Evolutionary conservation across 1,140 invertebrate species (phyloP).

Genomic region (Vanessa atalanta): DNA sequence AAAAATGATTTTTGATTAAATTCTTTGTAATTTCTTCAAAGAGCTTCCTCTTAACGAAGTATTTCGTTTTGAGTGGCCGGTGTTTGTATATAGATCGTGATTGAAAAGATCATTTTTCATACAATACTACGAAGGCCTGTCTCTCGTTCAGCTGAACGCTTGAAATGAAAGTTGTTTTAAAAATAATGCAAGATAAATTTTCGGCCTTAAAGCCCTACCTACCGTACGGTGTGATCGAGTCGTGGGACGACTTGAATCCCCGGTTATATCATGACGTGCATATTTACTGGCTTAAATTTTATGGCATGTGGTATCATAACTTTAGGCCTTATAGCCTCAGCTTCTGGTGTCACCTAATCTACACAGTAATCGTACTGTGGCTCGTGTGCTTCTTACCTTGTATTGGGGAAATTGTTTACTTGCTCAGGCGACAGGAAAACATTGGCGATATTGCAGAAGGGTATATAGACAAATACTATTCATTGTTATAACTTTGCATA

Average conservation of each 20-base stretch:
- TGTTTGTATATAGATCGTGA: conserved; percentile 7
- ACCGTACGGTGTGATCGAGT: conserved; percentile 62
- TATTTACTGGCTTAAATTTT: conserved; percentile 78
- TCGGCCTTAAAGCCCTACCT: conserved; percentile 52
- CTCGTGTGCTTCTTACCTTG: conserved; percentile 74
- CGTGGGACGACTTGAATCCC: conserved; percentile 70
- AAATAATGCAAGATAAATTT: conserved; percentile 52
- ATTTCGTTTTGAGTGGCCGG: conserved; percentile 56
- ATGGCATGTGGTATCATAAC: conserved; percentile 76
- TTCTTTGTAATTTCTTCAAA: neutral
- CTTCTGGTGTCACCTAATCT: conserved; percentile 68
- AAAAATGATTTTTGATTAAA: too few species aligned
- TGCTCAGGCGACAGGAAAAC: conserved; percentile 67
- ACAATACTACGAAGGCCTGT: conserved; percentile 50
- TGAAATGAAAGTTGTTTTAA: conserved; percentile 53
- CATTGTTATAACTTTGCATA: too few species aligned
- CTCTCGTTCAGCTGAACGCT: conserved; percentile 35
- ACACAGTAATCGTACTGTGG: conserved; percentile 65
- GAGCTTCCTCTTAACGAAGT: conserved; percentile 56
- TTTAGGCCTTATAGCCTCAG: conserved; percentile 46
- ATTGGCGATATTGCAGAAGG: conserved; percentile 76
- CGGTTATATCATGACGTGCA: conserved; percentile 70
- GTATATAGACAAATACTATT: conserved; percentile 48
- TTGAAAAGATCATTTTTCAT: conserved; percentile 48
- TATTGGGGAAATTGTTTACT: conserved; percentile 72